Percentiles rank a stretch among this genome's conserved stretches.
These are phyloP conservation scores for Petrocephalus zakoni DNA, from an alignment of 2,113 vertebrate species.

Conservation along the genomic window DNA sequence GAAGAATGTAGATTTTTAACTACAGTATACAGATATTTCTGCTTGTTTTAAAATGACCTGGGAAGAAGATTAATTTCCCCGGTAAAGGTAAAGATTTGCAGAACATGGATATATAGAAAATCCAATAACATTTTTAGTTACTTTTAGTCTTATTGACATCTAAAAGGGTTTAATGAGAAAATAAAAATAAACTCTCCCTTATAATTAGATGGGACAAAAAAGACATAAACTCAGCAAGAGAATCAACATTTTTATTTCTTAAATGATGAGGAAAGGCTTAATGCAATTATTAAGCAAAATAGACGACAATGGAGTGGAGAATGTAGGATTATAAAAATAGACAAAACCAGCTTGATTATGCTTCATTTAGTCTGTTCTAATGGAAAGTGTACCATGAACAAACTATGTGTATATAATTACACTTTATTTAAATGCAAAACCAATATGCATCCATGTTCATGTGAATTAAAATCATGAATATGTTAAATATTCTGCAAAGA, in stretches of 20 bases:
- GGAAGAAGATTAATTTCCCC: background rate
- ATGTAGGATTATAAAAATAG: background rate
- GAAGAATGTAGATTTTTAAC: background rate
- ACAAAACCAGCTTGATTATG: background rate
- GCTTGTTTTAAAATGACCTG: background rate
- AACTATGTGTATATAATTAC: constrained; percentile 10
- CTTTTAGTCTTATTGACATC: background rate
- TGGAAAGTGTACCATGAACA: background rate
- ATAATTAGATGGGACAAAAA: background rate
- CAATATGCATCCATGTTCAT: constrained; percentile 12
- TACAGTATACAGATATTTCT: background rate
- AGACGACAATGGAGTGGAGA: background rate
- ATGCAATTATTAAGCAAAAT: background rate
- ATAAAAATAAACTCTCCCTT: background rate
- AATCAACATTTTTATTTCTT: background rate
- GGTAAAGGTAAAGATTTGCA: background rate
- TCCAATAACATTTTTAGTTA: background rate
- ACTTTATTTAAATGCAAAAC: constrained; percentile 14
- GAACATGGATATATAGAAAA: background rate
- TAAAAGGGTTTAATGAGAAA: background rate
- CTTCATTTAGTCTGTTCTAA: constrained; percentile 3
- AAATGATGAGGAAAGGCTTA: background rate
- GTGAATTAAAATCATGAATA: constrained; percentile 18
- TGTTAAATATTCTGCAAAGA: constrained; percentile 12
- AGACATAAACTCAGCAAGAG: background rate